Base-by-base conservation (phyloP, 2,113 vertebrate genomes). In the Neomonachus schauinslandi region DNA sequence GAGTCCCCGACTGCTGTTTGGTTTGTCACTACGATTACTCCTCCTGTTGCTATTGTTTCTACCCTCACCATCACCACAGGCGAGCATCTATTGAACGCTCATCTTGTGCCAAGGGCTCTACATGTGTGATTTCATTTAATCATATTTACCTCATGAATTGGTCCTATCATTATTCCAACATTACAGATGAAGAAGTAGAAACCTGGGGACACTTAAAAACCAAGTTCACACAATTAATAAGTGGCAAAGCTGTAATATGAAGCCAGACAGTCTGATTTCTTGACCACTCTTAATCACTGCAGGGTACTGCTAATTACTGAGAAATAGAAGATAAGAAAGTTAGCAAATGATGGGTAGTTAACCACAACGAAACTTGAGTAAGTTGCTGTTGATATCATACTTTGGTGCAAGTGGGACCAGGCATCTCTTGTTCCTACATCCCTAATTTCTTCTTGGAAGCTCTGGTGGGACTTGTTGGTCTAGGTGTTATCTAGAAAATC, bases 401-500 rank as follows among this genome's bases (percentile, higher is more conserved):
- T 26, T 46, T 59, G 39, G 51, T 33, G 13, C 67, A 36, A 63
- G 31, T 55, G 33, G 59, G 31, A 28, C 26, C 36, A 53, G n/a
- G 67, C 59, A 36, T 53, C 36, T 81, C 1, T 0, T 21, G 19
- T 26, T 19, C 49, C 4, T 0, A 0, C n/a, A 91, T 81, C 72
- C 84, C 92, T 46, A 65, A 26, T 72, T 83, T 42, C 80, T 94
- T 97, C 33, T 61, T 83, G 77, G 65, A 46, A 76, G 67, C 65
- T 87, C 31, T 19, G 53, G 24, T 63, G 57, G 18, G 21, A n/a
- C 46, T 51, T 82, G 31, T 55, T 53, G 49, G 42, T 82, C 55
- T 67, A 80, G 65, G 10, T 57, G 81, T 91, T 93, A 36, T 95
- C 67, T 80, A 57, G 76, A 88, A 92, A 87, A 55, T 53, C 72